A percentile compares a stretch with the other conserved stretches of the same genome.
Conservation (phyloP, 2,888 invertebrate species). For the Hartigia nigra region DNA sequence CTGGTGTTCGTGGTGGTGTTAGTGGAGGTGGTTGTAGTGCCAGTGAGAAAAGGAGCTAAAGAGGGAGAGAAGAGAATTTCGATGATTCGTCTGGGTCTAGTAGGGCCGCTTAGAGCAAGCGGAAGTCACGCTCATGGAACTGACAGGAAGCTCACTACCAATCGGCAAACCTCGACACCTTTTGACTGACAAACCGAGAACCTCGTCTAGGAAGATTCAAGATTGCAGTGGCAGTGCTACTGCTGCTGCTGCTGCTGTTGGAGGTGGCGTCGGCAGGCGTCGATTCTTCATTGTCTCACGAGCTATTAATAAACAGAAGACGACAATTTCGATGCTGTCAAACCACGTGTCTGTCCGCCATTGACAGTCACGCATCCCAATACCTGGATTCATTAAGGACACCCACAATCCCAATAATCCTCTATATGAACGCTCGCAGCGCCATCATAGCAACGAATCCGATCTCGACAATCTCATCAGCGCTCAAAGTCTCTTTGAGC, state of each 20-base stretch:
- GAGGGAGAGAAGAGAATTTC: background rate
- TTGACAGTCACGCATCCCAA: background rate
- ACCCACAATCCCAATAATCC: background rate
- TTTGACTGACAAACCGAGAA: constrained; percentile 1
- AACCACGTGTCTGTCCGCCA: background rate
- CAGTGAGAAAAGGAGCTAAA: background rate
- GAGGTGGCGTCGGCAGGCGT: background rate
- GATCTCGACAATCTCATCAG: background rate
- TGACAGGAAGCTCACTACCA: background rate
- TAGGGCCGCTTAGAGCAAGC: background rate
- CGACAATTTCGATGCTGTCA: background rate
- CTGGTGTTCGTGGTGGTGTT: background rate
- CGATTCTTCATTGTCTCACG: background rate
- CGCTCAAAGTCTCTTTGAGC: background rate
- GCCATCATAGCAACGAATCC: background rate
- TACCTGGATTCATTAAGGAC: background rate
- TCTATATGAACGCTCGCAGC: background rate
- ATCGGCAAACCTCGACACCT: background rate
- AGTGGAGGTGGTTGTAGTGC: background rate
- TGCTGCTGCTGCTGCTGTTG: background rate
- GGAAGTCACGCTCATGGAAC: background rate
- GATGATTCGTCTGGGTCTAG: background rate
- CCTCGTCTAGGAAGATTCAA: background rate
- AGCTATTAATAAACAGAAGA: background rate
- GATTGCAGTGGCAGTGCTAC: background rate